Base-by-base conservation (phyloP, 2,113 vertebrate species). In the Lophura nycthemera region DNA sequence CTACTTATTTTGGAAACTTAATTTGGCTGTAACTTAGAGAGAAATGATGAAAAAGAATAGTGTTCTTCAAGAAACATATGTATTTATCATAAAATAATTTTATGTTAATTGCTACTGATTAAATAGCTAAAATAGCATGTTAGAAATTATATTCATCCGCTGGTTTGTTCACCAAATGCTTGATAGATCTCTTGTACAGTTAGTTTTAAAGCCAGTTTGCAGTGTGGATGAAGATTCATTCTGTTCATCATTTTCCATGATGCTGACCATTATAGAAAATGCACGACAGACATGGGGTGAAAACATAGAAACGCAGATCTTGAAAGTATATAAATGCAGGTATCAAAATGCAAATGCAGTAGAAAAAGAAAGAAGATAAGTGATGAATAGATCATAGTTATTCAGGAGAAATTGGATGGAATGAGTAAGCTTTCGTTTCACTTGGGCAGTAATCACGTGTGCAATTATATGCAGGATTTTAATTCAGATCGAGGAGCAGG, bases 321-420 rank as follows among this genome's bases (percentile, higher is more conserved):
- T 5, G 9, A 9, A 54, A 52, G 50, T 27, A 52, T 14, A 27
- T 52, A 52, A 54, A 54, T 29, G 25, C 50, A 52, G 25, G 17
- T 3, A 36, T n/a, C 15, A 47, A 89, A 89, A 90, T 69, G 22
- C 25, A 87, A 11, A 5, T 77, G 40, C 83, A 65, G 20, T 40
- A 73, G 30, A 5, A 81, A 27, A 54, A 61, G n/a, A 36, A 21
- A 59, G 21, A 72, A 65, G 14, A 47, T 57, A 11, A 47, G 3
- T n/a, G 24, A 66, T 66, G 4, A 72, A 52, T 18, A 65, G 22
- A 45, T 52, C 22, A 57, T 0, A 0, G n/a, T 13, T 10, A 45
- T 8, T 20, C 8, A 15, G 43, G 25, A 36, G 21, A 78, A 84
- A 72, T 67, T 4, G 90, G 21, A 24, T 42, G 2, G 38, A 4